Base-by-base conservation (phyloP, 2,113 vertebrate genomes). In the Tetrax tetrax region DNA sequence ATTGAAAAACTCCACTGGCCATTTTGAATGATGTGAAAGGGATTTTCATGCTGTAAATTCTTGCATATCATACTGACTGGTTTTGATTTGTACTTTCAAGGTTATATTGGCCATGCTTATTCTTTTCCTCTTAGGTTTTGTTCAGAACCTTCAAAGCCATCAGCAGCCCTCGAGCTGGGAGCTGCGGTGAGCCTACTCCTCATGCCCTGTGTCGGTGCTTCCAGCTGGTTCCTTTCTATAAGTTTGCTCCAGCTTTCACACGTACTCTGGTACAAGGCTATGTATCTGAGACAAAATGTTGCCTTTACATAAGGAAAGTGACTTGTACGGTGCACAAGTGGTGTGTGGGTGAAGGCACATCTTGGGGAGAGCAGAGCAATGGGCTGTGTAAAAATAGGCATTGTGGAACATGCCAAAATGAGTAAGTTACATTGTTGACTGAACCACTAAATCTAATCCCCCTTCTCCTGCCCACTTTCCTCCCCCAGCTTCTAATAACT, bases 281-380 rank as follows among this genome's bases (percentile, higher is more conserved):
- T 19, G 1, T 56, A 24, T 77, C 75, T 5, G 3, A 38, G 33
- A 38, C 20, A 33, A 60, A 80, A 59, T 27, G 74, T 24, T 96
- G 16, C 71, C 82, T 64, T 96, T 96, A 7, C 82, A 76, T 90
- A 79, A 93, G 66, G 53, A 75, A 47, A 93, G 83, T 69, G 92
- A 87, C 84, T 96, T 60, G 66, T 45, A 47, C 68, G 7, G 56
- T 60, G 88, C 85, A 86, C 93, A 89, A 87, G 92, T 93, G 92
- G 77, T 92, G 64, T 76, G 96, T 96, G 91, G 96, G 96, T 94
- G 96, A 89, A 91, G 61, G 88, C 79, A 90, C 75, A 91, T 81
- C 87, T 93, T 14, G 69, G 84, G 89, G 79, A 91, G 82, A 93
- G 87, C 1, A 2, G 28, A 93, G 70, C 24, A 6, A 92, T 70